Conservation (phyloP, 2,797 vertebrate genomes). For the Okamejei kenojei region DNA sequence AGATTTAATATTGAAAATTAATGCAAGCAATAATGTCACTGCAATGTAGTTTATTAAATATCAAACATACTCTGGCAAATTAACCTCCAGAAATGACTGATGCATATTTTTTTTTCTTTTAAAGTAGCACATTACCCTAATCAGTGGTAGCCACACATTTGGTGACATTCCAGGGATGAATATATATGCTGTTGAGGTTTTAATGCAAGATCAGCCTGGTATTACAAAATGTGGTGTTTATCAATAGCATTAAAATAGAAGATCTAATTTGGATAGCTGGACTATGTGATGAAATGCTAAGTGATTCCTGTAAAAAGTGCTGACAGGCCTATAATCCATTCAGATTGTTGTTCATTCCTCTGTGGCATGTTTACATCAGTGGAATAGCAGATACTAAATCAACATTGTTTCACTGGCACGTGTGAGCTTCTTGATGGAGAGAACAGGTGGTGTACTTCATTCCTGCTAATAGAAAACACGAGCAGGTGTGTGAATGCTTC, state of each 20-base stretch:
- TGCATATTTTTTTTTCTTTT: neutral
- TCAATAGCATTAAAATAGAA: conserved; percentile 33
- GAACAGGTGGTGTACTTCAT: conserved; percentile 39
- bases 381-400: conserved; percentile 35
- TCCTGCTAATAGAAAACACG: conserved; percentile 36
- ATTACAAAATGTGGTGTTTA: neutral
- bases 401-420: conserved; percentile 38
- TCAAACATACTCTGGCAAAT: neutral
- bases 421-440: conserved; percentile 17
- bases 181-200: neutral
- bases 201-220: neutral
- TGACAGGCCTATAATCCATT: conserved; percentile 39
- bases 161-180: neutral
- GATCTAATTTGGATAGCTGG: conserved; percentile 38
- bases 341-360: conserved; percentile 39
- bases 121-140: neutral
- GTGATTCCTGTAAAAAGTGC: conserved; percentile 34
- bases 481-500: conserved; percentile 31
- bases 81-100: neutral
- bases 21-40: neutral
- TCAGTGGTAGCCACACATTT: neutral
- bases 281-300: conserved; percentile 36
- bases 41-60: neutral
- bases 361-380: conserved; percentile 38
- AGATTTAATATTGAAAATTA: conserved; percentile 13